These are phyloP conservation scores for Lasioglossum pauxillum DNA, from an alignment of 2,888 invertebrate species.

Conservation along the genomic window DNA sequence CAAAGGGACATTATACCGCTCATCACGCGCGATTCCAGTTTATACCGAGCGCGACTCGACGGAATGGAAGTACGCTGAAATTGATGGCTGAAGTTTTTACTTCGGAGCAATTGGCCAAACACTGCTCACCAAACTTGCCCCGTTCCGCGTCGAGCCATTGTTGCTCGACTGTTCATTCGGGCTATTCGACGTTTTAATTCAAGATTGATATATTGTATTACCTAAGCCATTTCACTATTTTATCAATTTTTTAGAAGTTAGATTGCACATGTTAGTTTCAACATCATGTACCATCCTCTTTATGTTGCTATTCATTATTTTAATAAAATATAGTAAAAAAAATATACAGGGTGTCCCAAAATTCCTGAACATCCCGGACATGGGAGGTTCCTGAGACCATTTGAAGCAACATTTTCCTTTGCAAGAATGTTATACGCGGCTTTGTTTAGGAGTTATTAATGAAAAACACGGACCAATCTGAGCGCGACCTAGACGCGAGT, in stretches of 20 bases:
- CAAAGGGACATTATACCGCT: slow-evolving; percentile 37
- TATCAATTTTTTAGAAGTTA: not conserved
- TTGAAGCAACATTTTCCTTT: too few relatives aligned
- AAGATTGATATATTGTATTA: not conserved
- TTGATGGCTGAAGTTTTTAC: not conserved
- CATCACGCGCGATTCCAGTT: slow-evolving; percentile 38
- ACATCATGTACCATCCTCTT: too few relatives aligned
- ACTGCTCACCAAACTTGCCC: not conserved
- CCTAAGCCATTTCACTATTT: not conserved
- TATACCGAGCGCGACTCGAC: slow-evolving; percentile 13
- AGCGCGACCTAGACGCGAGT: too few relatives aligned
- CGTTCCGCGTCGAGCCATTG: not conserved
- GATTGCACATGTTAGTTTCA: too few relatives aligned
- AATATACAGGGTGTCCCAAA: too few relatives aligned
- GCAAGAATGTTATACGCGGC: too few relatives aligned
- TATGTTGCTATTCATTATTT: too few relatives aligned
- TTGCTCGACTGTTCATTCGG: not conserved
- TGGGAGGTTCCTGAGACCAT: too few relatives aligned
- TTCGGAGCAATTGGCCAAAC: not conserved
- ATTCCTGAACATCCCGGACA: too few relatives aligned
- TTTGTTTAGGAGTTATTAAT: too few relatives aligned
- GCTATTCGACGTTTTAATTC: not conserved
- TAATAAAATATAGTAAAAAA: too few relatives aligned
- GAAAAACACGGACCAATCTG: too few relatives aligned
- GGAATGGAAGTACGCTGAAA: not conserved